Evolutionary conservation across 2,113 vertebrate genomes (phyloP).

Genomic region (Chloroceryle aenea): DNA sequence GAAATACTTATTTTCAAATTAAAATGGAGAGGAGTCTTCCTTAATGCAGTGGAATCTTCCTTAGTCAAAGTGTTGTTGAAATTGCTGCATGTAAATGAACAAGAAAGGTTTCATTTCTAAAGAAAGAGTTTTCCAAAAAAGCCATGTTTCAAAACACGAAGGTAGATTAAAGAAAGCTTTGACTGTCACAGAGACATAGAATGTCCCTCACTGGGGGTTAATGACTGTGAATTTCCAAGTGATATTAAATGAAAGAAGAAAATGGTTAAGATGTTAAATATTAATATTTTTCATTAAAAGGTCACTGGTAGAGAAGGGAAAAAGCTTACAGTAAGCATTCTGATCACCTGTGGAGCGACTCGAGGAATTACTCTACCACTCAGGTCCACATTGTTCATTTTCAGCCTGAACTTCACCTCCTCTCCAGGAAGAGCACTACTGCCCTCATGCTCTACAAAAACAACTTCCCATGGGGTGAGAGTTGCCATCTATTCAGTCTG

Average conservation of each 20-base stretch:
- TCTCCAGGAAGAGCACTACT: background rate
- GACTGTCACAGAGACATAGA: background rate
- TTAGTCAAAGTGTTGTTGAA: background rate
- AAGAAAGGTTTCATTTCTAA: background rate
- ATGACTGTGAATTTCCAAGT: background rate
- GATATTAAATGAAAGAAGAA: background rate
- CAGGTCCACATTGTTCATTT: background rate
- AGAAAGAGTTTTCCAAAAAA: background rate
- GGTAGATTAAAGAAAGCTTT: background rate
- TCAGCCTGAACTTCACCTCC: background rate
- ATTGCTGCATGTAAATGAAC: background rate
- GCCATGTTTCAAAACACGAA: background rate
- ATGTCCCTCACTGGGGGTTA: background rate
- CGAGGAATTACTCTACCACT: background rate
- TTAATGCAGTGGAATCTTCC: background rate
- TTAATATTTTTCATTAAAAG: background rate
- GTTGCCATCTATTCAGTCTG: background rate
- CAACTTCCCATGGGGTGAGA: background rate
- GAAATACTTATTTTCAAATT: background rate
- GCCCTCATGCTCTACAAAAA: background rate
- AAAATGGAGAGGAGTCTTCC: background rate
- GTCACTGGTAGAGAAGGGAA: background rate
- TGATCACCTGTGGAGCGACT: background rate
- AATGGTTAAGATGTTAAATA: background rate
- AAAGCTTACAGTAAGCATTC: background rate